These are phyloP conservation scores for Paradoxurus hermaphroditus DNA, from an alignment of 2,113 vertebrate genomes.

Conservation along the genomic window DNA sequence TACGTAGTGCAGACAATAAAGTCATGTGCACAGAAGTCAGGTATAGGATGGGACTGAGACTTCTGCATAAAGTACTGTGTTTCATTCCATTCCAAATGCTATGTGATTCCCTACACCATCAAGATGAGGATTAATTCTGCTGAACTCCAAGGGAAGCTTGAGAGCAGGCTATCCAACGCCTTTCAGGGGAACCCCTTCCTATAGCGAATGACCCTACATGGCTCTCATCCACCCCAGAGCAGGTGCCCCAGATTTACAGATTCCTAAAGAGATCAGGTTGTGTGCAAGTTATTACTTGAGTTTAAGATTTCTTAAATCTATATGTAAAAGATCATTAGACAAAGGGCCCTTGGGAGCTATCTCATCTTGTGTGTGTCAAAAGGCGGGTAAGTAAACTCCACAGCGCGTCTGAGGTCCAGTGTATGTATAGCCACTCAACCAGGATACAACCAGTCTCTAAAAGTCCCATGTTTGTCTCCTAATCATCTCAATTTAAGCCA, in stretches of 20 bases:
- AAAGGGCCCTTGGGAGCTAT: neutral
- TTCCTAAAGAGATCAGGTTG: neutral
- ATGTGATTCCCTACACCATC: neutral
- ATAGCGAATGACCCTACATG: neutral
- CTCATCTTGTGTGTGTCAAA: neutral
- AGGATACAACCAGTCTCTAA: neutral
- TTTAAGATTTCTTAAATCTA: neutral
- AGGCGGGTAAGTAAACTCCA: neutral
- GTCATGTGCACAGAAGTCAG: neutral
- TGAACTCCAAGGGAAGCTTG: neutral
- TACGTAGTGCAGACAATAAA: neutral
- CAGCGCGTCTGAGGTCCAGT: neutral
- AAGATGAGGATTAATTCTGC: neutral
- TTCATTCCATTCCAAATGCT: neutral
- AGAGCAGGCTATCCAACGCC: neutral
- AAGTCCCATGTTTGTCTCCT: neutral
- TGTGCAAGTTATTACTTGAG: neutral
- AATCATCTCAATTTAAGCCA: slow-evolving; percentile 2
- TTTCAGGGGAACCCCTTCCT: neutral
- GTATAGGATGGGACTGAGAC: neutral
- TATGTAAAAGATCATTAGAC: neutral
- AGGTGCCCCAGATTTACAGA: neutral
- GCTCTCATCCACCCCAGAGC: neutral
- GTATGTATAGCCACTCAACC: neutral
- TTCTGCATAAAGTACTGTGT: neutral